Evolutionary conservation across 2,888 invertebrate species (phyloP).

Genomic region (Campaea margaritaria): DNA sequence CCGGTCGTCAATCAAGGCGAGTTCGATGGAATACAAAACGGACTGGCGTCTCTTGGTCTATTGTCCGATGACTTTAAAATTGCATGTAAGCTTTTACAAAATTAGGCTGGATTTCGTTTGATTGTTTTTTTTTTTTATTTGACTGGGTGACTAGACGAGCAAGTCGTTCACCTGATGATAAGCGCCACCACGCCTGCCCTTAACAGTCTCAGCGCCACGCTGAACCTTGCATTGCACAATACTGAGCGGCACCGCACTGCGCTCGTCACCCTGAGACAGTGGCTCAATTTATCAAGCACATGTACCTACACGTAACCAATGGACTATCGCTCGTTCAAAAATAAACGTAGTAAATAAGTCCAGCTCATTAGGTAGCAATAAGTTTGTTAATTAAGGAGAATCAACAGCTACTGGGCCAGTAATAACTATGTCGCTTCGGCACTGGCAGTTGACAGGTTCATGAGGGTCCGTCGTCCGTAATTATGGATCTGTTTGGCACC

Average conservation of each 20-base stretch:
- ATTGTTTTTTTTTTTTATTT: no score
- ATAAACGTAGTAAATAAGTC: background rate
- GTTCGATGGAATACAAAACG: constrained; percentile 52
- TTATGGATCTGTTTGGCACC: constrained; percentile 46
- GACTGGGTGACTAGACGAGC: no score
- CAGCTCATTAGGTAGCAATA: constrained; percentile 1
- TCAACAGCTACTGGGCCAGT: constrained; percentile 36
- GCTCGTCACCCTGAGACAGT: no score
- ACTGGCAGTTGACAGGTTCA: constrained; percentile 52
- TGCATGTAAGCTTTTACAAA: background rate
- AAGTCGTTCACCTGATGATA: no score
- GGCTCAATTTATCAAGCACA: no score
- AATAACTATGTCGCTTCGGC: constrained; percentile 46
- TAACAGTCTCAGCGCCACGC: no score
- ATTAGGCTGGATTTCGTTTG: no score
- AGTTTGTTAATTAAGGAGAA: constrained; percentile 31
- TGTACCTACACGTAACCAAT: no score
- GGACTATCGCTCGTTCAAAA: no score
- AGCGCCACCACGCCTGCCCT: no score
- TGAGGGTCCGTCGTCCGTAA: constrained; percentile 51
- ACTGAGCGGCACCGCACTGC: no score
- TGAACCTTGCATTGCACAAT: no score
- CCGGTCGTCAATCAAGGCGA: constrained; percentile 61
- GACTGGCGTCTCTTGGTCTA: constrained; percentile 22
- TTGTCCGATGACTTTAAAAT: background rate